These are phyloP conservation scores for Alectoris magna DNA, from an alignment of 2,797 vertebrate genomes.

Conservation along the genomic window DNA sequence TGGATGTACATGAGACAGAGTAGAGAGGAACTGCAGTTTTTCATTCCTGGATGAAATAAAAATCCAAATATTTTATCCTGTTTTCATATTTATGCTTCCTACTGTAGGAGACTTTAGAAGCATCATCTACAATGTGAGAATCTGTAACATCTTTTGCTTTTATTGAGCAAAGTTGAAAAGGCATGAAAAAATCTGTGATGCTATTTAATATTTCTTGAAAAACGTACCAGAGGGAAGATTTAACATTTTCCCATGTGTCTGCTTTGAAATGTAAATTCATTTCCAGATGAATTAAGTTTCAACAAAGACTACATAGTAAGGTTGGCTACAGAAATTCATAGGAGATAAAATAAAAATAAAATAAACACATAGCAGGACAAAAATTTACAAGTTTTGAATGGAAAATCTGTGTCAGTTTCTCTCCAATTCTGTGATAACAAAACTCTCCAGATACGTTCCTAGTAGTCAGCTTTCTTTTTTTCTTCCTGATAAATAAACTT, in stretches of 20 bases:
- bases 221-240: not conserved
- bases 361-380: not conserved
- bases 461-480: too few relatives aligned
- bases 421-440: not conserved
- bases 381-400: not conserved
- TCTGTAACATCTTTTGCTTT: not conserved
- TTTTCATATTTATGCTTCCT: not conserved
- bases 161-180: not conserved
- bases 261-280: slow-evolving; percentile 15
- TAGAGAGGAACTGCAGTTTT: not conserved
- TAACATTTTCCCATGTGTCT: not conserved
- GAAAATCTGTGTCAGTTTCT: not conserved
- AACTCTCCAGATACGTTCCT: not conserved
- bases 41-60: not conserved
- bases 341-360: not conserved
- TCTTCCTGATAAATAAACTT: not conserved
- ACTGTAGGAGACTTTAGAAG: not conserved
- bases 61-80: not conserved
- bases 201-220: not conserved
- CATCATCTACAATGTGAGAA: not conserved
- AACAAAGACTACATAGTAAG: not conserved
- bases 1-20: not conserved
- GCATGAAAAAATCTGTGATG: not conserved
- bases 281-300: not conserved
- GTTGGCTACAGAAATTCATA: not conserved